Evolutionary conservation across 2,113 vertebrate species (phyloP).

Genomic region (Myotis brandtii): DNA sequence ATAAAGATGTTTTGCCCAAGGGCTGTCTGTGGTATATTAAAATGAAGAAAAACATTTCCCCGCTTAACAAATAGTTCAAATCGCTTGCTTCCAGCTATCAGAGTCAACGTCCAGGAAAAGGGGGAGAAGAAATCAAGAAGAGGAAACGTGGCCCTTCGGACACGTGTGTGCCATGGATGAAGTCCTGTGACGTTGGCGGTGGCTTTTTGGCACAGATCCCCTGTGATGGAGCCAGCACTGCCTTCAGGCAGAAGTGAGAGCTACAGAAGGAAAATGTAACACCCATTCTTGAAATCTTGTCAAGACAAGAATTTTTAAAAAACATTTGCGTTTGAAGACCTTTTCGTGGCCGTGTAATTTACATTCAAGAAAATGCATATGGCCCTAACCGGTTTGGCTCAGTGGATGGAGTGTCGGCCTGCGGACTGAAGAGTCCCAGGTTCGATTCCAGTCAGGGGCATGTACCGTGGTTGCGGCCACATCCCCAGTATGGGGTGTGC

Average conservation of each 20-base stretch:
- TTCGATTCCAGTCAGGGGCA: too few relatives aligned
- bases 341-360: background rate
- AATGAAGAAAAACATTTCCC: slow-evolving; percentile 33
- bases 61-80: background rate
- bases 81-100: background rate
- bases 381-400: too few relatives aligned
- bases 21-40: background rate
- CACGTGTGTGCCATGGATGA: too few relatives aligned
- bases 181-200: background rate
- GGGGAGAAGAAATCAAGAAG: background rate
- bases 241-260: background rate
- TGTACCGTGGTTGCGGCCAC: too few relatives aligned
- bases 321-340: background rate
- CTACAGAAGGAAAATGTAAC: background rate
- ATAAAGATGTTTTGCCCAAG: slow-evolving; percentile 16
- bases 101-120: background rate
- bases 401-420: too few relatives aligned
- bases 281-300: background rate
- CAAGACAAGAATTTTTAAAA: background rate
- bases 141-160: too few relatives aligned
- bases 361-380: background rate
- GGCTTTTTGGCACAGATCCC: background rate
- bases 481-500: too few relatives aligned
- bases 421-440: too few relatives aligned
- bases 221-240: background rate